Evolutionary conservation across 2,888 invertebrate species (phyloP).

Genomic region (Mesoligia furuncula): DNA sequence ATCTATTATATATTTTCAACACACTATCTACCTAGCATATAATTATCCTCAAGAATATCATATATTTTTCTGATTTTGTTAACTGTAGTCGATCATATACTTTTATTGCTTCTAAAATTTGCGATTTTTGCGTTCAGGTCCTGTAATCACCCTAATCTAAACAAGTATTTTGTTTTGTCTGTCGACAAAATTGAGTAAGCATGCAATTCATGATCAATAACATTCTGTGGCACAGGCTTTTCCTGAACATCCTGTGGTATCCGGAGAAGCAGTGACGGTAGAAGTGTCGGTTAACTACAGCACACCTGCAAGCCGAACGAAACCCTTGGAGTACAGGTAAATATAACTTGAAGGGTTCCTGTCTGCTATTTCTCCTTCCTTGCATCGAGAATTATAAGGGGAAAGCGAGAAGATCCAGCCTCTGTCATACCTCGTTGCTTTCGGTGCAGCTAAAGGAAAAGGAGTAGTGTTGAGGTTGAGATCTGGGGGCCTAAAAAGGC

Average conservation of each 20-base stretch:
- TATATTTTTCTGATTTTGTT: no score
- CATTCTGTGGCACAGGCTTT: constrained; percentile 73
- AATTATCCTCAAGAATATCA: no score
- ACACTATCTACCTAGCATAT: no score
- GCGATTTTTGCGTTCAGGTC: no score
- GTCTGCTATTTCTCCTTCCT: neutral
- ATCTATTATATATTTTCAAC: no score
- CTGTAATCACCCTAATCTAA: neutral
- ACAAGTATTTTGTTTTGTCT: neutral
- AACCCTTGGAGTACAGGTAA: constrained; percentile 86
- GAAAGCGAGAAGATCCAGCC: neutral
- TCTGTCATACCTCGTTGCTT: neutral
- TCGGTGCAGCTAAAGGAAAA: no score
- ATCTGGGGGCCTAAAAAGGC: no score
- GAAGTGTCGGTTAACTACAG: constrained; percentile 86
- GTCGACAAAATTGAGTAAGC: neutral
- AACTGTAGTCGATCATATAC: no score
- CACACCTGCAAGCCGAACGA: constrained; percentile 78
- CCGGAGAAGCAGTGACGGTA: constrained; percentile 75
- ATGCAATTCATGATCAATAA: neutral
- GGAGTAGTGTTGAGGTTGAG: neutral
- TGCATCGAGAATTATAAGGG: neutral
- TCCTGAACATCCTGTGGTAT: constrained; percentile 74
- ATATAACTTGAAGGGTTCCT: neutral
- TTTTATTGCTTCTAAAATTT: no score